phyloP scores from a whole-genome alignment of 2,888 invertebrate species.

The Lasioglossum zephyrum region DNA sequence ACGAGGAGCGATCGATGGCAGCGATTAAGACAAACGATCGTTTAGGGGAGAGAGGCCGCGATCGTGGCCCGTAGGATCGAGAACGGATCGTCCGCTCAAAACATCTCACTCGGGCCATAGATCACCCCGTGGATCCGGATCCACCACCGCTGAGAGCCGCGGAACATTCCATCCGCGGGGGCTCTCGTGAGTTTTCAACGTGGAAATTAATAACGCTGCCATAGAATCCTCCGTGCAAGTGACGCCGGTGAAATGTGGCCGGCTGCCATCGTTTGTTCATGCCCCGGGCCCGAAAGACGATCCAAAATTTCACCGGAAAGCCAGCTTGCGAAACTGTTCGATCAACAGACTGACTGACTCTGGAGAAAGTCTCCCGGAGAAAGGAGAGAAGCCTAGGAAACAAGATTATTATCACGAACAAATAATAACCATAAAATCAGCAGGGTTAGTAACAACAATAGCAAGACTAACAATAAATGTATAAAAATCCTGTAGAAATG shows the following conservation, averaged over 20 bases:
- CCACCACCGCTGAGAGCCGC: conserved; percentile 72
- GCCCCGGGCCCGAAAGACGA: neutral
- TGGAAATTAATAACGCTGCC: conserved; percentile 79
- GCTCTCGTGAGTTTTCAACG: conserved; percentile 74
- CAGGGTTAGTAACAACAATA: neutral
- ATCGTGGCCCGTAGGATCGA: conserved; percentile 75
- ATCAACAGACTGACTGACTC: neutral
- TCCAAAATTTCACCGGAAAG: conserved; percentile 3
- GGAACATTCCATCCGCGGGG: conserved; percentile 71
- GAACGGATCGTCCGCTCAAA: conserved; percentile 82
- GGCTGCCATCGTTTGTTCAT: conserved; percentile 58
- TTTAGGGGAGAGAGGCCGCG: conserved; percentile 77
- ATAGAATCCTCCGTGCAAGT: conserved; percentile 65
- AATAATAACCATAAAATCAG: neutral
- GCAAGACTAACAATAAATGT: neutral
- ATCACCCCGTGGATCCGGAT: conserved; percentile 76
- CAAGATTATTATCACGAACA: neutral
- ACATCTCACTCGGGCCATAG: conserved; percentile 83
- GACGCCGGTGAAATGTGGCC: conserved; percentile 73
- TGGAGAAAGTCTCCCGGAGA: neutral
- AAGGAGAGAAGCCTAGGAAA: neutral
- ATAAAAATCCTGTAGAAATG: neutral
- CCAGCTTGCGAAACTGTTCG: neutral
- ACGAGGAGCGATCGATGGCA: conserved; percentile 76
- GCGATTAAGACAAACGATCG: conserved; percentile 83